phyloP scores from a whole-genome alignment of 2,888 invertebrate genomes.

The Epirrita christyi region DNA sequence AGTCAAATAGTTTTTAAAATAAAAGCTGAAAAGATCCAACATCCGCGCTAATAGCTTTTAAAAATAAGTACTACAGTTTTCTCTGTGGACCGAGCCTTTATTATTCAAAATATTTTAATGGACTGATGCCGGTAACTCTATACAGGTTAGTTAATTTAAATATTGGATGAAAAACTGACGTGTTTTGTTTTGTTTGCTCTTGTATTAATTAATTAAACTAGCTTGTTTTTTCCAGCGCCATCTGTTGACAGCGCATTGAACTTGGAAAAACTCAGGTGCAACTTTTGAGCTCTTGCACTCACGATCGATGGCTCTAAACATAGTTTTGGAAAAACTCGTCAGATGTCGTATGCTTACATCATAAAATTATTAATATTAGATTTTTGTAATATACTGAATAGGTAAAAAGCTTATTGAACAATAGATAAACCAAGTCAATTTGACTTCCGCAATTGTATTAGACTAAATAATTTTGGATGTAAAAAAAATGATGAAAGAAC shows the following conservation, averaged over 20 bases:
- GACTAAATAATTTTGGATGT: too few relatives aligned
- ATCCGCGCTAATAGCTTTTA: slow-evolving; percentile 58
- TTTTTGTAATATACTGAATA: neutral
- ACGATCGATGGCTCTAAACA: neutral
- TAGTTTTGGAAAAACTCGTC: neutral
- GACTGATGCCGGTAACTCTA: slow-evolving; percentile 44
- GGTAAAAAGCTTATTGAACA: too few relatives aligned
- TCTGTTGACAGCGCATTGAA: slow-evolving; percentile 4
- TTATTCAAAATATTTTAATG: slow-evolving; percentile 67
- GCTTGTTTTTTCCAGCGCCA: neutral
- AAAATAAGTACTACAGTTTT: slow-evolving; percentile 58
- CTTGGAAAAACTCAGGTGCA: neutral
- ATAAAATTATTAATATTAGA: neutral
- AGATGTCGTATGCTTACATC: slow-evolving; percentile 15
- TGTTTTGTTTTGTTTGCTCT: neutral
- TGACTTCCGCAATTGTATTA: too few relatives aligned
- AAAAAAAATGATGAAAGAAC: too few relatives aligned
- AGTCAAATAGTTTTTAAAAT: slow-evolving; percentile 46
- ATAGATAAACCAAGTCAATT: too few relatives aligned
- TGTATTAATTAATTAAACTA: too few relatives aligned
- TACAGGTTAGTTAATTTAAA: slow-evolving; percentile 36
- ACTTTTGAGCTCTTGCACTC: slow-evolving; percentile 1
- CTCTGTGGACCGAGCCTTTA: slow-evolving; percentile 51
- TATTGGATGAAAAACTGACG: neutral
- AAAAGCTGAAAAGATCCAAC: slow-evolving; percentile 45